Evolutionary conservation across 2,113 vertebrate genomes (phyloP).

Genomic region (Anarhynchus alexandrinus): DNA sequence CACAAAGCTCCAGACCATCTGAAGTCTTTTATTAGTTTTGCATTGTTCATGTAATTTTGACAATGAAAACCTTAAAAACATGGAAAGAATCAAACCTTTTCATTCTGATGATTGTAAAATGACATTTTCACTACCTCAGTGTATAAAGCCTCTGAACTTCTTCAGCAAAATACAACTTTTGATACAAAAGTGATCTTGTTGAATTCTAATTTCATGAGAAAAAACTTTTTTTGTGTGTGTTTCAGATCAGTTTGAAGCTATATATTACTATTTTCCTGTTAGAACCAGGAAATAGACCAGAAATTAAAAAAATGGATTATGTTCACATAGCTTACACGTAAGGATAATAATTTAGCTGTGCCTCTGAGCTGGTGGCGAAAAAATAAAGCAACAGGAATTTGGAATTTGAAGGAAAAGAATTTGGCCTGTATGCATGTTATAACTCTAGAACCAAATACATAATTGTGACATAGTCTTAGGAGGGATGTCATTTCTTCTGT

Average conservation of each 20-base stretch:
- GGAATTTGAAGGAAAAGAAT: not conserved
- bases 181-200: not conserved
- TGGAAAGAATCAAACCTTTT: not conserved
- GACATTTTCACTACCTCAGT: not conserved
- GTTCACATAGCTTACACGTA: not conserved
- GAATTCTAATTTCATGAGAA: not conserved
- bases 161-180: not conserved
- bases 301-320: not conserved
- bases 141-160: not conserved
- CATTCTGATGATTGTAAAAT: not conserved
- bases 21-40: not conserved
- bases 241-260: not conserved
- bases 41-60: not conserved
- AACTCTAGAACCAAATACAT: not conserved
- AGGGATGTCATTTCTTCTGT: not conserved
- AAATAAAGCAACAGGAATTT: not conserved
- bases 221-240: not conserved
- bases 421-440: not conserved
- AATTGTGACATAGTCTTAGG: not conserved
- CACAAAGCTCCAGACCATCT: not conserved
- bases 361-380: rapidly evolving
- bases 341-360: not conserved
- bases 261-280: not conserved
- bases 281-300: too few relatives aligned
- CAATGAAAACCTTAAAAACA: not conserved